A percentile compares a stretch with the other conserved stretches of the same genome.
Conservation (phyloP, 2,888 invertebrate species). For the Microplitis manilae region DNA sequence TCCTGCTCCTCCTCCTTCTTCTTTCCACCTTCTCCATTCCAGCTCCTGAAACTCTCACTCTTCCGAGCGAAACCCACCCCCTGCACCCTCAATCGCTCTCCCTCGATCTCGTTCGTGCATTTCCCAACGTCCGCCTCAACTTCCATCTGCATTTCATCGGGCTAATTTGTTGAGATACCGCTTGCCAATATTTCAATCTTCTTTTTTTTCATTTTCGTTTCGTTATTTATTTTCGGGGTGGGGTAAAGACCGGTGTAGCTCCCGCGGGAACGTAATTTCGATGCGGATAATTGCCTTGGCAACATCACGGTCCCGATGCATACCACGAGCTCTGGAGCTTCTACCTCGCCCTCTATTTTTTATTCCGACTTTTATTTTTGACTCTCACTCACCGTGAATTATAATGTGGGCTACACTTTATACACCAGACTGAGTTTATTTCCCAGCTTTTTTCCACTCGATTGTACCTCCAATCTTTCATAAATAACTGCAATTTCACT, state of each 20-base stretch:
- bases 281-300: slow-evolving; percentile 66
- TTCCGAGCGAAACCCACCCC: no score
- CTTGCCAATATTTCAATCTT: slow-evolving; percentile 71
- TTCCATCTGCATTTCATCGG: slow-evolving; percentile 69
- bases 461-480: not conserved
- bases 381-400: slow-evolving; percentile 14
- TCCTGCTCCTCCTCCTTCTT: slow-evolving; percentile 33
- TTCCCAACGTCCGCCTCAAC: slow-evolving; percentile 39
- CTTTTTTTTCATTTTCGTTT: slow-evolving; percentile 60
- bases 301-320: slow-evolving; percentile 53
- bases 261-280: slow-evolving; percentile 58
- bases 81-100: slow-evolving; percentile 48
- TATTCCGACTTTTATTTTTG: slow-evolving; percentile 13
- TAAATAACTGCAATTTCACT: not conserved
- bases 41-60: no score
- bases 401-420: not conserved
- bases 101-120: slow-evolving; percentile 46
- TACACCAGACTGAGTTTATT: not conserved
- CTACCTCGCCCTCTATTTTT: slow-evolving; percentile 15
- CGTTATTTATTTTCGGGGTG: slow-evolving; percentile 58
- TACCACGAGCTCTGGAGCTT: slow-evolving; percentile 31
- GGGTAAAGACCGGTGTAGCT: slow-evolving; percentile 39
- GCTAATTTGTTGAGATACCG: slow-evolving; percentile 72
- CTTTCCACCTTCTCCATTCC: slow-evolving; percentile 11
- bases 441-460: not conserved